Evolutionary conservation across 2,113 vertebrate species (phyloP).

Genomic region (Trogon surrucura): DNA sequence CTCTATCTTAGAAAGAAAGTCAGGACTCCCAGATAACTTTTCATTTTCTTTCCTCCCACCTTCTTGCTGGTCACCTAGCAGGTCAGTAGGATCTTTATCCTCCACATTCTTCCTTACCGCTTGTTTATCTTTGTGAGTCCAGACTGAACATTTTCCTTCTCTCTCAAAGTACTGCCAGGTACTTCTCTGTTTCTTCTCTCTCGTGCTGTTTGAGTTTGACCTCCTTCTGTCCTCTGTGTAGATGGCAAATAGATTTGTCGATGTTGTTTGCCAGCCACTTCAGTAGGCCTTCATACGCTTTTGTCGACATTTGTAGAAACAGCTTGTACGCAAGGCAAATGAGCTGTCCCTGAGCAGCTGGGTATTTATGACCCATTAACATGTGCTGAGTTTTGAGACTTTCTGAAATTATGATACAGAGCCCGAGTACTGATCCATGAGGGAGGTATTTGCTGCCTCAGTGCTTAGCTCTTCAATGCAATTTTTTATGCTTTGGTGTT

Average conservation of each 20-base stretch:
- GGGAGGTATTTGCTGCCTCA: neutral
- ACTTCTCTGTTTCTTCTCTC: neutral
- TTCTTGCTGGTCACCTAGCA: neutral
- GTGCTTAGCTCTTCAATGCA: neutral
- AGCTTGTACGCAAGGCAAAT: neutral
- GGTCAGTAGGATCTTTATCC: neutral
- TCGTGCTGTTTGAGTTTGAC: neutral
- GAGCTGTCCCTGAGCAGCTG: conserved; percentile 33
- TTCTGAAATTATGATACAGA: conserved; percentile 2
- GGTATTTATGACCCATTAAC: conserved; percentile 38
- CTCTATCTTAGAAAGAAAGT: neutral
- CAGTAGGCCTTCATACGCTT: neutral
- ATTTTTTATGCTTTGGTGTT: conserved; percentile 17
- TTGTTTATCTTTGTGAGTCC: neutral
- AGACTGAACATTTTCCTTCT: neutral
- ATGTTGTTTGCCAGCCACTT: neutral
- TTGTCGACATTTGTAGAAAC: neutral
- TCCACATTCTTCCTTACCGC: neutral
- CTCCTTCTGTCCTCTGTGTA: neutral
- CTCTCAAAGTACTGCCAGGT: neutral
- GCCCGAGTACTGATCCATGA: neutral
- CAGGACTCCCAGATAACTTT: neutral
- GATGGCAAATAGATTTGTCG: neutral
- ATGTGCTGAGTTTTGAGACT: conserved; percentile 28
- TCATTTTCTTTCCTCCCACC: neutral